phyloP scores from a whole-genome alignment of 2,888 invertebrate species.

The Scaptomyza cyrtandrae region DNA sequence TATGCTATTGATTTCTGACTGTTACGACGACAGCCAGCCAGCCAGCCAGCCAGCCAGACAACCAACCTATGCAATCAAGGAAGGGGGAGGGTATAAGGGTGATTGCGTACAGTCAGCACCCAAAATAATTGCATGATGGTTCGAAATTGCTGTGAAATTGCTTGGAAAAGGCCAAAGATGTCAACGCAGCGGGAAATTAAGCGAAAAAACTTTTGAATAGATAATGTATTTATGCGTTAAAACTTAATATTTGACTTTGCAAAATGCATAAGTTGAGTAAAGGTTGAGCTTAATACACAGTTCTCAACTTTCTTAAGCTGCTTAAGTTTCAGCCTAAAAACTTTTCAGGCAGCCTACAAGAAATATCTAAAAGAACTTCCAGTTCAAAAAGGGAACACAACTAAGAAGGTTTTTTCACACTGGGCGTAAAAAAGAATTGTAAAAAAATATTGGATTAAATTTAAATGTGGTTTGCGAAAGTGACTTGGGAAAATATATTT shows the following conservation, averaged over 20 bases:
- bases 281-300: neutral
- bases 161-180: slow-evolving; percentile 49
- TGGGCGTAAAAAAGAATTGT: neutral
- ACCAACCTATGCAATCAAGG: neutral
- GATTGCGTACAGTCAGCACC: slow-evolving; percentile 6
- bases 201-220: slow-evolving; percentile 12
- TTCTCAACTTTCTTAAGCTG: neutral
- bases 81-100: neutral
- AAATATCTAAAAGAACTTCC: neutral
- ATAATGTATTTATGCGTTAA: slow-evolving; percentile 3
- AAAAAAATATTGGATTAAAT: neutral
- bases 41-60: no score
- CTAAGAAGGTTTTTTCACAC: neutral
- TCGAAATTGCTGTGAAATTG: slow-evolving; percentile 52
- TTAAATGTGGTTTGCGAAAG: neutral
- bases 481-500: no score
- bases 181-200: slow-evolving; percentile 1
- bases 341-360: neutral
- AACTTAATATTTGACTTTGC: neutral
- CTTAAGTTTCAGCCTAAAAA: neutral
- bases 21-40: slow-evolving; percentile 39
- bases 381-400: neutral
- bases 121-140: slow-evolving; percentile 10
- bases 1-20: slow-evolving; percentile 73
- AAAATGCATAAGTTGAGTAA: neutral